phyloP scores from a whole-genome alignment of 2,888 invertebrate genomes.

The Rosalia funebris region DNA sequence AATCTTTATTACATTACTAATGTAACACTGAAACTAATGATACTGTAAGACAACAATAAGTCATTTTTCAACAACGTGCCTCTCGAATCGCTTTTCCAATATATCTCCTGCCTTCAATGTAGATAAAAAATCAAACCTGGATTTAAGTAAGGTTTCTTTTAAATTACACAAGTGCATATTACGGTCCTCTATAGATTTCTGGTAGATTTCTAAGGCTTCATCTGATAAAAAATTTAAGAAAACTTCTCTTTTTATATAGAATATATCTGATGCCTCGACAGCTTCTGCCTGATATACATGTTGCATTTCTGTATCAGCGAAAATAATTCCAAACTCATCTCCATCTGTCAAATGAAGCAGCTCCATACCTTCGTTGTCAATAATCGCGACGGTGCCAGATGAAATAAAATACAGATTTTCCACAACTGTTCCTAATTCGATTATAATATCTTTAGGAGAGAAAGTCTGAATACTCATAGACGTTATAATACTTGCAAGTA shows the following conservation, averaged over 20 bases:
- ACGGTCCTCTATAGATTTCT: not conserved
- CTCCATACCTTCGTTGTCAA: slow-evolving; percentile 48
- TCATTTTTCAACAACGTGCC: no score
- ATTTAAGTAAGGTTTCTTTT: not conserved
- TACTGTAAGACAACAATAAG: no score
- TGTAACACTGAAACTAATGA: no score
- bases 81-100: no score
- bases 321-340: slow-evolving; percentile 62
- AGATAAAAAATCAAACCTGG: not conserved
- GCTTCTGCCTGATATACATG: slow-evolving; percentile 46
- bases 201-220: not conserved
- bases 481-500: slow-evolving; percentile 50
- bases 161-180: not conserved
- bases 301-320: slow-evolving; percentile 40
- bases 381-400: slow-evolving; percentile 65
- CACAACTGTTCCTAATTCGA: slow-evolving; percentile 59
- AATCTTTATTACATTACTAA: no score
- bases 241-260: slow-evolving; percentile 33
- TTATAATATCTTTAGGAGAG: slow-evolving; percentile 59
- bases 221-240: not conserved
- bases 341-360: slow-evolving; percentile 67
- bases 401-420: slow-evolving; percentile 67
- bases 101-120: not conserved
- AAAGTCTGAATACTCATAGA: slow-evolving; percentile 27
- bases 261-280: slow-evolving; percentile 56